Percentiles rank a stretch among this genome's conserved stretches.
phyloP scores from a whole-genome alignment of 1,140 invertebrate species.

The Calosoma granatense region DNA sequence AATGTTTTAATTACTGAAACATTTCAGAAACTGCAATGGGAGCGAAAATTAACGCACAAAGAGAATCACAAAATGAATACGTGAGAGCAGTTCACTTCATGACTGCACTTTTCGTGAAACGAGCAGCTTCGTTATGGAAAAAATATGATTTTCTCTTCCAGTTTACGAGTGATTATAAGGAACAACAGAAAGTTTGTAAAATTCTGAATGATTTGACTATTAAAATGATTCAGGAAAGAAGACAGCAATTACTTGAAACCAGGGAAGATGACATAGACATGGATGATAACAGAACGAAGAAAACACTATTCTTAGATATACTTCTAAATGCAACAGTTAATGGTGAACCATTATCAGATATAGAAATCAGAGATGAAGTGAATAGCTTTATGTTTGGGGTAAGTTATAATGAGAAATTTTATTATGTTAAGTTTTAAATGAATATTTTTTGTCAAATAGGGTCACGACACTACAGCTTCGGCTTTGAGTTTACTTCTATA shows the following conservation, averaged over 20 bases:
- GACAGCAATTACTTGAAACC: not conserved
- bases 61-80: not conserved
- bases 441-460: not conserved
- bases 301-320: not conserved
- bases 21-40: slow-evolving; percentile 1
- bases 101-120: not conserved
- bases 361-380: not conserved
- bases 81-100: not conserved
- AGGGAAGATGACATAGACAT: no score
- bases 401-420: not conserved
- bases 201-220: not conserved
- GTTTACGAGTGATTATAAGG: not conserved
- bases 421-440: not conserved
- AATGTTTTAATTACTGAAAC: not conserved
- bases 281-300: not conserved
- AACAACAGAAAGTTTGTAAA: not conserved
- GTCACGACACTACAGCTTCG: not conserved
- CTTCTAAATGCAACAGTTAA: not conserved
- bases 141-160: not conserved
- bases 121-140: not conserved
- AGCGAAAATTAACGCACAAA: not conserved
- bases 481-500: not conserved
- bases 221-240: not conserved
- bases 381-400: not conserved
- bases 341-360: not conserved